Percentiles rank a stretch among this genome's conserved stretches.
Evolutionary conservation across 2,797 vertebrate species (phyloP).

Genomic region (Sebastes steindachneri): DNA sequence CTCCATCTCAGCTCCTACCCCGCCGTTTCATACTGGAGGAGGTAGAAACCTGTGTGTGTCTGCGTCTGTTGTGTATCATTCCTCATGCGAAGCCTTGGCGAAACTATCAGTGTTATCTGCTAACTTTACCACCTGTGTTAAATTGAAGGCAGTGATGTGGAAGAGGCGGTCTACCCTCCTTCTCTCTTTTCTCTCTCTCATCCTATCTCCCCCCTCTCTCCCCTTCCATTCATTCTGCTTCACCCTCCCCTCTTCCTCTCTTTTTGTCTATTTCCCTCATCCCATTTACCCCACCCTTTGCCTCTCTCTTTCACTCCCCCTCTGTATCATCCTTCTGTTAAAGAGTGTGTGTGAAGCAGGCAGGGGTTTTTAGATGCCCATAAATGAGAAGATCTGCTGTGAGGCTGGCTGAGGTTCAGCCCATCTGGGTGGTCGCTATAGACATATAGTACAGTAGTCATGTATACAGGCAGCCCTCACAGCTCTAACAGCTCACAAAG

Average conservation of each 20-base stretch:
- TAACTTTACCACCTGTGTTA: conserved; percentile 85
- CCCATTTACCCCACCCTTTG: conserved; percentile 35
- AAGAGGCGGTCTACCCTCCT: conserved; percentile 75
- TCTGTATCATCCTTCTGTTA: conserved; percentile 54
- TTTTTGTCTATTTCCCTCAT: conserved; percentile 53
- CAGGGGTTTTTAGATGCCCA: conserved; percentile 22
- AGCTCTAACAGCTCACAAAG: not conserved
- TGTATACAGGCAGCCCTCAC: not conserved
- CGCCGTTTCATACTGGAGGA: conserved; percentile 60
- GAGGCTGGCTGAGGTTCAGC: conserved; percentile 6
- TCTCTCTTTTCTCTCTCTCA: conserved; percentile 57
- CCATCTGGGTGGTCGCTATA: not conserved
- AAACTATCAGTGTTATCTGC: conserved; percentile 82
- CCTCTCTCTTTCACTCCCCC: conserved; percentile 18
- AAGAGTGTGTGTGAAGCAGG: conserved; percentile 8
- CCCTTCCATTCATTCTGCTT: conserved; percentile 43
- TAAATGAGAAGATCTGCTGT: conserved; percentile 24
- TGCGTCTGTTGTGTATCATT: conserved; percentile 66
- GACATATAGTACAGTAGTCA: not conserved
- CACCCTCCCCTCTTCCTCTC: conserved; percentile 15
- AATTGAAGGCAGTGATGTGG: conserved; percentile 88
- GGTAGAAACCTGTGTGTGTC: conserved; percentile 32
- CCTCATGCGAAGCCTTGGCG: conserved; percentile 66
- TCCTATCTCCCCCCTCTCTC: conserved; percentile 29
- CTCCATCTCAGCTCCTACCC: conserved; percentile 60